phyloP scores from a whole-genome alignment of 1,140 invertebrate genomes.

The Bradysia coprophila region DNA sequence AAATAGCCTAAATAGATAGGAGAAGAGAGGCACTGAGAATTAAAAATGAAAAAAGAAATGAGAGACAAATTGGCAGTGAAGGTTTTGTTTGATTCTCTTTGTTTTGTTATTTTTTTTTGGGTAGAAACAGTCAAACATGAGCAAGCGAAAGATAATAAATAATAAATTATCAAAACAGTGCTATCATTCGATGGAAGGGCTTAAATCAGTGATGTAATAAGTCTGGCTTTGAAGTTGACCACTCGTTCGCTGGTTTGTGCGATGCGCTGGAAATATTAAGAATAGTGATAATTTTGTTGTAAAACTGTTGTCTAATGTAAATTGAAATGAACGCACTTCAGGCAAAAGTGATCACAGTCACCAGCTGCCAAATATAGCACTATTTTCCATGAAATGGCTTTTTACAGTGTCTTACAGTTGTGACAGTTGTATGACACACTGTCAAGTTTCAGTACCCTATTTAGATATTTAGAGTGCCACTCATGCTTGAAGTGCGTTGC shows the following conservation, averaged over 20 bases:
- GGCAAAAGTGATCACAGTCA: no score
- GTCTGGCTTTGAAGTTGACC: conserved; percentile 77
- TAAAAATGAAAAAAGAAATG: neutral
- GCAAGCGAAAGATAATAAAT: neutral
- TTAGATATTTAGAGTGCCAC: no score
- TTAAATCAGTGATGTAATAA: conserved; percentile 74
- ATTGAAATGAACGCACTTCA: no score
- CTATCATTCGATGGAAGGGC: neutral
- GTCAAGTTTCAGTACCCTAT: no score
- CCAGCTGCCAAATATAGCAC: no score
- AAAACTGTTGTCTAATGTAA: neutral
- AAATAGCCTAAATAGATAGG: no score
- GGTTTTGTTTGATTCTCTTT: neutral
- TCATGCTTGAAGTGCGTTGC: neutral
- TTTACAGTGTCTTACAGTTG: no score
- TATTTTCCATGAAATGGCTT: no score
- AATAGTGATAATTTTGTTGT: conserved; percentile 1
- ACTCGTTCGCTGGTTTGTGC: conserved; percentile 72
- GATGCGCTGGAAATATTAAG: conserved; percentile 39
- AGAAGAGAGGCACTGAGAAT: no score
- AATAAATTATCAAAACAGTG: neutral
- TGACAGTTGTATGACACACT: no score
- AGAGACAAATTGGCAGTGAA: neutral
- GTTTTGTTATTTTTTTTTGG: neutral
- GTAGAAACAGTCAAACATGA: neutral